Conservation (phyloP, 2,113 vertebrate species). For the Laticauda laticaudata region DNA sequence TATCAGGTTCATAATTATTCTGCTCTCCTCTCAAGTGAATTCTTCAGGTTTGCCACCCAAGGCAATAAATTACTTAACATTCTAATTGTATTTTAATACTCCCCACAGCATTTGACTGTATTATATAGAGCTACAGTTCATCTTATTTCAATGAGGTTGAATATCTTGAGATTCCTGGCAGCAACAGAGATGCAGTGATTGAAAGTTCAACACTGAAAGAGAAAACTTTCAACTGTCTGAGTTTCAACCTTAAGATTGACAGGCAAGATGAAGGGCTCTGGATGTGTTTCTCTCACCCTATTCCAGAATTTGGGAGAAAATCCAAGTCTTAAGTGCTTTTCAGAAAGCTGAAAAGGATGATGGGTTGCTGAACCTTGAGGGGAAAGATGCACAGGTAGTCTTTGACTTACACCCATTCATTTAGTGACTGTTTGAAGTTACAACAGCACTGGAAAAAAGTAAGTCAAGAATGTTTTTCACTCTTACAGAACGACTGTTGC, state of each 20-base stretch:
- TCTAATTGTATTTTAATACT: conserved; percentile 40
- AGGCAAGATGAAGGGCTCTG: neutral
- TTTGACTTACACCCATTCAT: neutral
- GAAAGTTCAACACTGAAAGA: conserved; percentile 1
- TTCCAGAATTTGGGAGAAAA: neutral
- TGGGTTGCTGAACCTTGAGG: neutral
- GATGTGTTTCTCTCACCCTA: neutral
- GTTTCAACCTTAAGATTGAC: neutral
- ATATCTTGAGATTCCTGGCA: conserved; percentile 23
- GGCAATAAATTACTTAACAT: conserved; percentile 32
- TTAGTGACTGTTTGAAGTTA: neutral
- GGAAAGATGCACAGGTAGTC: neutral
- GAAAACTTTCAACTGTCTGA: neutral
- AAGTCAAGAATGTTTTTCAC: neutral
- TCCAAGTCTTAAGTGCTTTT: neutral
- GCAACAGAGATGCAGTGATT: neutral
- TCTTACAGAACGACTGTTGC: too few species aligned
- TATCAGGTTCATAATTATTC: conserved; percentile 53
- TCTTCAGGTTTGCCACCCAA: neutral
- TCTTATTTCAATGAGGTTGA: neutral
- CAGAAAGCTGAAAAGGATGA: neutral
- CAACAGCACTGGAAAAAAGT: neutral
- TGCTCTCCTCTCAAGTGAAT: conserved; percentile 35
- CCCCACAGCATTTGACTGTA: conserved; percentile 25
- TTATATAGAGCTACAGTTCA: conserved; percentile 12